A percentile compares a stretch with the other conserved stretches of the same genome.
Conservation (phyloP, 2,113 vertebrate species). For the Amazona guildingii region DNA sequence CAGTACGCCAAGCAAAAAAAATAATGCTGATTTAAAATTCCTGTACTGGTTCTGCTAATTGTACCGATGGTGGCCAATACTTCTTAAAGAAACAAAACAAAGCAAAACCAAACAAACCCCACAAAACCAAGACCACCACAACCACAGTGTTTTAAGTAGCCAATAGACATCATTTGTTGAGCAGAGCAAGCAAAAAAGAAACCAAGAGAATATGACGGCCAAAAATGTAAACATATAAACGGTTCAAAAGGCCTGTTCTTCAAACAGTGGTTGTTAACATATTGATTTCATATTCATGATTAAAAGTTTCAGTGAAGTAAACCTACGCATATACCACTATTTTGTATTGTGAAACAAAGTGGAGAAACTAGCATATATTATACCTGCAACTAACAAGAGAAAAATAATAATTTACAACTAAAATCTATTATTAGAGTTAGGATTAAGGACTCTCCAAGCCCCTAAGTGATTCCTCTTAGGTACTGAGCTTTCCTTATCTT, state of each 20-base stretch:
- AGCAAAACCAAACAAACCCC: neutral
- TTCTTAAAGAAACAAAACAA: neutral
- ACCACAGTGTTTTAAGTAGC: neutral
- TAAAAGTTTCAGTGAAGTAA: neutral
- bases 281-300: accelerated
- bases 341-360: neutral
- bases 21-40: neutral
- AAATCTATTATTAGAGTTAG: neutral
- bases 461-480: neutral
- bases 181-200: neutral
- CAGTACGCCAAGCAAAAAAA: neutral
- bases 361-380: neutral
- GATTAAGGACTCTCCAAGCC: neutral
- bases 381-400: neutral
- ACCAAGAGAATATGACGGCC: neutral
- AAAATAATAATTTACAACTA: neutral
- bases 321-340: neutral
- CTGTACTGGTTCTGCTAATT: neutral
- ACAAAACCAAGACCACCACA: neutral
- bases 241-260: neutral
- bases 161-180: neutral
- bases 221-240: neutral
- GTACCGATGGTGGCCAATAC: neutral
- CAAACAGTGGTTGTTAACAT: neutral
- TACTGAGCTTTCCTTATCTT: neutral